phyloP scores from a whole-genome alignment of 2,113 vertebrate genomes.

The Bungarus multicinctus region DNA sequence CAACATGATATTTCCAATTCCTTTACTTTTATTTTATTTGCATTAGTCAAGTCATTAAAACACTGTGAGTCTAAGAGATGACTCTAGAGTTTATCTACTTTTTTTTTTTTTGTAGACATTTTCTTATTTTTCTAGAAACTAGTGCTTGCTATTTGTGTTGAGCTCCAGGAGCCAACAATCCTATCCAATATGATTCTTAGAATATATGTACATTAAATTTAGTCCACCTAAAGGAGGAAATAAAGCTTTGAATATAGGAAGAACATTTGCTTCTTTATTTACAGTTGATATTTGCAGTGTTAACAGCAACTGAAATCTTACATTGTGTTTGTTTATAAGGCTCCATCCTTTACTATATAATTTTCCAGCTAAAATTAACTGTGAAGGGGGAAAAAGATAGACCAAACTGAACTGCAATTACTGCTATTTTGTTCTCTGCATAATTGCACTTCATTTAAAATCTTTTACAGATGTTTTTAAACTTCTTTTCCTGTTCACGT shows the following conservation, averaged over 20 bases:
- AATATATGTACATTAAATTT: background rate
- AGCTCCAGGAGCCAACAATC: background rate
- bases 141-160: background rate
- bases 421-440: constrained; percentile 53
- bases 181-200: background rate
- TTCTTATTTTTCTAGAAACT: background rate
- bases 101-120: background rate
- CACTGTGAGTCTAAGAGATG: background rate
- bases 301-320: constrained; percentile 44
- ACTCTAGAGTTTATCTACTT: background rate
- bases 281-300: constrained; percentile 51
- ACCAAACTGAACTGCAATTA: constrained; percentile 36
- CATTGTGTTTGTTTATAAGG: constrained; percentile 62
- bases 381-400: constrained; percentile 60
- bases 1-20: background rate
- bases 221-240: background rate
- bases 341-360: constrained; percentile 60
- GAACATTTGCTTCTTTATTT: constrained; percentile 33
- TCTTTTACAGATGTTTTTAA: constrained; percentile 37
- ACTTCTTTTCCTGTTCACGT: constrained; percentile 33
- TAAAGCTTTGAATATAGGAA: constrained; percentile 42
- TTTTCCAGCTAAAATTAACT: constrained; percentile 68
- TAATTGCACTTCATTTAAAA: constrained; percentile 50
- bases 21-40: background rate
- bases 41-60: background rate